Percentiles rank a stretch among this genome's conserved stretches.
These are phyloP conservation scores for Sardina pilchardus DNA, from an alignment of 2,113 vertebrate species.

Conservation along the genomic window DNA sequence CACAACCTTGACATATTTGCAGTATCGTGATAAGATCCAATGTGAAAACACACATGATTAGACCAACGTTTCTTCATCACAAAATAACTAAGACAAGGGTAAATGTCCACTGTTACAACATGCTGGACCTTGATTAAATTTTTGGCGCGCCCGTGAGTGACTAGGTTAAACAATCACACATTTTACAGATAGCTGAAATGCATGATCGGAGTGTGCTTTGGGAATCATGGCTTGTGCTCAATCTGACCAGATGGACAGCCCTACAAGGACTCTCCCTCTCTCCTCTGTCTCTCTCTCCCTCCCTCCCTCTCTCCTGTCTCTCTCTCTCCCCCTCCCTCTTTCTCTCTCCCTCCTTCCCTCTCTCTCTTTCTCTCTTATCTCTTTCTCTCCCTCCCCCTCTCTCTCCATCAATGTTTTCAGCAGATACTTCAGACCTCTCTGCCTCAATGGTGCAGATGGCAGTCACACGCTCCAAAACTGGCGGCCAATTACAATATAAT, in stretches of 20 bases:
- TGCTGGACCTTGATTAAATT: background rate
- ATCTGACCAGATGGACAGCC: background rate
- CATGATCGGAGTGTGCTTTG: background rate
- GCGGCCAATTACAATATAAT: constrained; percentile 5
- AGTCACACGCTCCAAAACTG: constrained; percentile 32
- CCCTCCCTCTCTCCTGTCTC: background rate
- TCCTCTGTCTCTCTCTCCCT: background rate
- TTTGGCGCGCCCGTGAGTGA: background rate
- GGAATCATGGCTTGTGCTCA: background rate
- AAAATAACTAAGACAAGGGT: background rate
- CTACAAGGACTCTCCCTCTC: background rate
- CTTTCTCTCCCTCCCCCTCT: too few species aligned
- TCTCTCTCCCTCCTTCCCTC: background rate
- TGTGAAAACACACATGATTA: background rate
- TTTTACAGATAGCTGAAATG: background rate
- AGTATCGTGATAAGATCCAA: background rate
- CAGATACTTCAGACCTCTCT: constrained; percentile 1
- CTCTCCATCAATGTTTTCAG: background rate
- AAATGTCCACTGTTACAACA: too few species aligned
- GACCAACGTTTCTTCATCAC: background rate
- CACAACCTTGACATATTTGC: background rate
- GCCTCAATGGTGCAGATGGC: background rate
- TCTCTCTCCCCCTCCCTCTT: background rate
- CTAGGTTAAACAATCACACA: background rate
- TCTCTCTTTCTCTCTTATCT: background rate